Evolutionary conservation across 1,140 invertebrate species (phyloP).

Genomic region (Stegodyphus mimosarum): DNA sequence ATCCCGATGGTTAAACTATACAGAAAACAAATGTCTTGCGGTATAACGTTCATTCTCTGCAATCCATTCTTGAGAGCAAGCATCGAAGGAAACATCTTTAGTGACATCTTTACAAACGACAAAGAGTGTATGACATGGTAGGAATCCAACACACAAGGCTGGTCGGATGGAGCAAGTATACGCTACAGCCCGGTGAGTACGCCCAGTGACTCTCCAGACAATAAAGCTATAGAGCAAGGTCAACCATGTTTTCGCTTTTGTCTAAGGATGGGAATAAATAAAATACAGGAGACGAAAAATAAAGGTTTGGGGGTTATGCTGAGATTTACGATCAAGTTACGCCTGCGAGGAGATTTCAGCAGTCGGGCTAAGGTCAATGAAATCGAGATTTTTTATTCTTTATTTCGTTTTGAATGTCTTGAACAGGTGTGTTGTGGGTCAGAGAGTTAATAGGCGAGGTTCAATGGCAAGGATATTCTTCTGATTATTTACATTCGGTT

Average conservation of each 20-base stretch:
- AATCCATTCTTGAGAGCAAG: not conserved
- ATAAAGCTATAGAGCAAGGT: constrained; percentile 30
- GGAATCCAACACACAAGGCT: constrained; percentile 21
- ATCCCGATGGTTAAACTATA: too few species aligned
- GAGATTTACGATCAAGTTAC: constrained; percentile 41
- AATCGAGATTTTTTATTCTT: constrained; percentile 33
- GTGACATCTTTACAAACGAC: constrained; percentile 27
- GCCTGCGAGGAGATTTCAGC: constrained; percentile 23
- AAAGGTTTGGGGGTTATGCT: constrained; percentile 32
- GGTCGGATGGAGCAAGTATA: constrained; percentile 11
- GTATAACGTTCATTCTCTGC: not conserved
- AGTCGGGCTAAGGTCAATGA: constrained; percentile 46
- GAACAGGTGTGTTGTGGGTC: constrained; percentile 25
- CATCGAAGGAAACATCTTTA: not conserved
- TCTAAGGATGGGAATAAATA: not conserved
- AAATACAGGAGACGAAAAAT: constrained; percentile 10
- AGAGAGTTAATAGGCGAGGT: constrained; percentile 19
- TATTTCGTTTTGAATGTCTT: constrained; percentile 16
- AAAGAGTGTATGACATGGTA: constrained; percentile 44
- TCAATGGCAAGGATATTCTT: constrained; percentile 18
- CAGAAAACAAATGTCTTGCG: too few species aligned
- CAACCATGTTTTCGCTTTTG: constrained; percentile 25
- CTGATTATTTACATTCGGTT: not conserved
- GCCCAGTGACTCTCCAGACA: constrained; percentile 7
- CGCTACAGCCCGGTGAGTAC: constrained; percentile 27